phyloP scores from a whole-genome alignment of 64 coral and sea anemone genomes.

The Anthopleura sola region DNA sequence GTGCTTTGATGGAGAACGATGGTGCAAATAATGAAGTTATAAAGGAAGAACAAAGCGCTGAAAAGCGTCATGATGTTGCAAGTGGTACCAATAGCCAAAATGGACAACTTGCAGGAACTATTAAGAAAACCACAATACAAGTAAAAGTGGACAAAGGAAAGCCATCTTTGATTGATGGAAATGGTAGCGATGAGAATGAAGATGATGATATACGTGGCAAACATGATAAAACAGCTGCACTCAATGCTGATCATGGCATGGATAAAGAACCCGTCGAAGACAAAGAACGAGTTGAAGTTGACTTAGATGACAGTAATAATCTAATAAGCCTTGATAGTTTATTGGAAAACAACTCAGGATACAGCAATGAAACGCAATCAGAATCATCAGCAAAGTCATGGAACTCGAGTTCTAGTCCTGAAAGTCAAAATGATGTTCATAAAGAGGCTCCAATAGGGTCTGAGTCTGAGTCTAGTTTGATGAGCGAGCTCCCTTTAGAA shows the following conservation, averaged over 20 bases:
- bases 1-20: background rate
- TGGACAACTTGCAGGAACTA: background rate
- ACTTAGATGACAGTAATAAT: background rate
- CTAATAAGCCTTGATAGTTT: background rate
- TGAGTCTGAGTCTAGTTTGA: background rate
- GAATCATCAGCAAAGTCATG: background rate
- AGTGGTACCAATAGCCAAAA: background rate
- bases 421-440: background rate
- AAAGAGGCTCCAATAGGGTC: background rate
- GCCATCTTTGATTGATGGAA: background rate
- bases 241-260: background rate
- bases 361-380: background rate
- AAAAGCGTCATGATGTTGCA: background rate
- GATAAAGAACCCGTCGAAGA: background rate
- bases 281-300: background rate
- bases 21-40: background rate
- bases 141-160: background rate
- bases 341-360: background rate
- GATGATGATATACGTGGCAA: background rate
- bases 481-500: background rate
- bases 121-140: background rate
- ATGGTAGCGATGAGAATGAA: background rate
- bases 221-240: background rate
- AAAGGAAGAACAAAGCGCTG: background rate
- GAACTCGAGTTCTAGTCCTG: background rate